These are phyloP conservation scores for Drosophila dunni DNA, from an alignment of 1,140 invertebrate species.

Conservation along the genomic window DNA sequence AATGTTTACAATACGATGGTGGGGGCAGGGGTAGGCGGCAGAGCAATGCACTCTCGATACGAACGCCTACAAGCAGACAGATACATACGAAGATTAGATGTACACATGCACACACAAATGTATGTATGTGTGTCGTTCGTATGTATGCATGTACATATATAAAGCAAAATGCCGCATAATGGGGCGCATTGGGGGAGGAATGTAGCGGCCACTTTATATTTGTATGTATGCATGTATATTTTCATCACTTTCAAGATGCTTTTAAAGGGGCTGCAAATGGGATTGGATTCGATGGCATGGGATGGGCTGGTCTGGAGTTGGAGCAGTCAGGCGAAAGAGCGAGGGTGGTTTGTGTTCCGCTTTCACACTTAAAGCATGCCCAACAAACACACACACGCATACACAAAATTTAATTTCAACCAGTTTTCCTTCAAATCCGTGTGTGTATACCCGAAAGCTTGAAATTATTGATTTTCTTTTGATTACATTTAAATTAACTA, in stretches of 20 bases:
- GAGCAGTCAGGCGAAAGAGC: constrained; percentile 26
- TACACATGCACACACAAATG: constrained; percentile 17
- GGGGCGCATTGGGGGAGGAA: constrained; percentile 69
- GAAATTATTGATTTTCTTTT: constrained; percentile 74
- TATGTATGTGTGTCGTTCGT: constrained; percentile 6
- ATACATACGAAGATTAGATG: constrained; percentile 53
- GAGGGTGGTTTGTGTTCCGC: constrained; percentile 71
- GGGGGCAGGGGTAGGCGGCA: constrained; percentile 43
- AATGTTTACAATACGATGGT: constrained; percentile 64
- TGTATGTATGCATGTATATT: constrained; percentile 47
- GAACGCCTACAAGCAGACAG: constrained; percentile 48
- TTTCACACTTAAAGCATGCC: constrained; percentile 64
- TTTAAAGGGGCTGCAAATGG: constrained; percentile 33
- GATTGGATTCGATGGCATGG: constrained; percentile 20
- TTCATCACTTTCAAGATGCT: constrained; percentile 49
- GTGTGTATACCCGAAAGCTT: constrained; percentile 70
- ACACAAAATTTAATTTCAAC: constrained; percentile 54
- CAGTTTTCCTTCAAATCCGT: constrained; percentile 37
- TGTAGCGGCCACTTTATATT: constrained; percentile 51
- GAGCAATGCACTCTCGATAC: constrained; percentile 72
- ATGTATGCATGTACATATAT: constrained; percentile 36
- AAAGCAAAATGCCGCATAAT: constrained; percentile 68
- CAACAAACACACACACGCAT: too few relatives aligned
- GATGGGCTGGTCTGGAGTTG: constrained; percentile 34
- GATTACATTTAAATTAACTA: constrained; percentile 59